Conservation (phyloP, 2,113 vertebrate genomes). For the Fregata magnificens region DNA sequence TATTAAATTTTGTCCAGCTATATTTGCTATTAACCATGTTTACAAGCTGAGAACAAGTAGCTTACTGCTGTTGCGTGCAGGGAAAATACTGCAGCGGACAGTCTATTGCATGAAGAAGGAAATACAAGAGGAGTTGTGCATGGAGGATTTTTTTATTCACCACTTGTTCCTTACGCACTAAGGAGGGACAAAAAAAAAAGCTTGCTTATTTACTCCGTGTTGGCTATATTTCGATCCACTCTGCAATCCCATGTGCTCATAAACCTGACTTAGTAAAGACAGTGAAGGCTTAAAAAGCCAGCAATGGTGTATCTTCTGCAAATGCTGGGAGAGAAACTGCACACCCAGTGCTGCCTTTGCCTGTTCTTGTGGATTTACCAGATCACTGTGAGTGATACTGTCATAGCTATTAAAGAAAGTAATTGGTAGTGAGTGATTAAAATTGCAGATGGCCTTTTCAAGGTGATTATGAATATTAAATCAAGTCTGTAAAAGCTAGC, state of each 20-base stretch:
- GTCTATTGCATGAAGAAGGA: background rate
- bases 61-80: background rate
- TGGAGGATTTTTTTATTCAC: background rate
- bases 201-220: background rate
- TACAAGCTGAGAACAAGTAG: background rate
- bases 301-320: background rate
- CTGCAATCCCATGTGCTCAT: background rate
- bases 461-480: slow-evolving; percentile 67
- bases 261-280: background rate
- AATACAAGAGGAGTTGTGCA: background rate
- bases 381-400: slow-evolving; percentile 44
- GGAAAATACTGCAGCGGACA: background rate
- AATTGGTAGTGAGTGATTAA: slow-evolving; percentile 71
- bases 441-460: slow-evolving; percentile 69
- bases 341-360: background rate
- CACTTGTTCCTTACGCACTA: fast-evolving
- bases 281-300: background rate
- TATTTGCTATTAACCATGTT: background rate
- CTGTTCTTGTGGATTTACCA: slow-evolving; percentile 15
- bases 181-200: background rate
- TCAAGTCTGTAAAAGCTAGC: slow-evolving; percentile 45
- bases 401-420: slow-evolving; percentile 55
- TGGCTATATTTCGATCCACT: background rate
- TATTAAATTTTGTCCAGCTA: background rate
- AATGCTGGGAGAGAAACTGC: background rate